phyloP scores from a whole-genome alignment of 2,888 invertebrate genomes.

The Podabrus alpinus region DNA sequence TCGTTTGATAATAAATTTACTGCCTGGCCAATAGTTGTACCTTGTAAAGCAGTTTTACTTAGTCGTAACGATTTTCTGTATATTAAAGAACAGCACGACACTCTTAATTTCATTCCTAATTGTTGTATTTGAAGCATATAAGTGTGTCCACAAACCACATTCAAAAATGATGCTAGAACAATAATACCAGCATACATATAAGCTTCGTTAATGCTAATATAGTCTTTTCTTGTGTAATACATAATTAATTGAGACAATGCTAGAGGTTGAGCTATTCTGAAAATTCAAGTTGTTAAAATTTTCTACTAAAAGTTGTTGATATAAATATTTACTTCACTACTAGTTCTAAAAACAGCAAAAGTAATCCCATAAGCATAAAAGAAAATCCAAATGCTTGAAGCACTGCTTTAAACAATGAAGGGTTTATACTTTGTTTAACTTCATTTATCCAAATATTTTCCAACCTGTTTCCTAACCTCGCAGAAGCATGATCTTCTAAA shows the following conservation, averaged over 20 bases:
- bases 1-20: slow-evolving; percentile 95
- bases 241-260: slow-evolving; percentile 53
- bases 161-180: slow-evolving; percentile 73
- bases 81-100: slow-evolving; percentile 82
- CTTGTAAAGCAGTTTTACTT: slow-evolving; percentile 71
- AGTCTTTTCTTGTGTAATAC: slow-evolving; percentile 48
- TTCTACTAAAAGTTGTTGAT: background rate
- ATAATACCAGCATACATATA: slow-evolving; percentile 79
- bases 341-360: slow-evolving; percentile 18
- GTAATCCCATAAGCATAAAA: slow-evolving; percentile 34
- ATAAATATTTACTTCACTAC: background rate
- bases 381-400: slow-evolving; percentile 39
- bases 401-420: slow-evolving; percentile 38
- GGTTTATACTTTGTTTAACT: slow-evolving; percentile 22
- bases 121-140: slow-evolving; percentile 88
- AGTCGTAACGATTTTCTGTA: slow-evolving; percentile 69
- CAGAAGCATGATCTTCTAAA: slow-evolving; percentile 65
- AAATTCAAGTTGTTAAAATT: slow-evolving; percentile 34
- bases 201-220: slow-evolving; percentile 60
- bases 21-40: slow-evolving; percentile 75
- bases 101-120: slow-evolving; percentile 83
- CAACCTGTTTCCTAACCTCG: slow-evolving; percentile 62
- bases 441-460: slow-evolving; percentile 56
- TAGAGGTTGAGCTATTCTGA: slow-evolving; percentile 64
- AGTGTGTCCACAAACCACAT: slow-evolving; percentile 84